Percentiles rank a stretch among this genome's conserved stretches.
Evolutionary conservation across 2,888 invertebrate species (phyloP).

Genomic region (Drosophila aldrichi): DNA sequence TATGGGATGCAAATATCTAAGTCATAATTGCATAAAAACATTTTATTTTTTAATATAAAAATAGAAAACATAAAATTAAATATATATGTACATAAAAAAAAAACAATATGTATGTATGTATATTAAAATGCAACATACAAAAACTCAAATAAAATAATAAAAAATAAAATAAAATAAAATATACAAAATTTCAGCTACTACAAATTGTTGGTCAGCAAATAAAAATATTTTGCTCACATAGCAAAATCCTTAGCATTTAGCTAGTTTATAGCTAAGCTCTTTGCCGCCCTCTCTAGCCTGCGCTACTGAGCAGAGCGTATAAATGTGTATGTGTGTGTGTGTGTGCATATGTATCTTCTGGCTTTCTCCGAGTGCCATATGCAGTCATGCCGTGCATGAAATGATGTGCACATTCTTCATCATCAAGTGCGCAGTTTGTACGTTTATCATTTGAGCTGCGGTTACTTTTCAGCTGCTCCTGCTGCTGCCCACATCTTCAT

Average conservation of each 20-base stretch:
- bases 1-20: no score
- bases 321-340: neutral
- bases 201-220: no score
- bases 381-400: slow-evolving; percentile 45
- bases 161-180: no score
- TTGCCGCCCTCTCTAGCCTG: neutral
- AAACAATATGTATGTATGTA: no score
- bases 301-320: slow-evolving; percentile 1
- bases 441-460: slow-evolving; percentile 63
- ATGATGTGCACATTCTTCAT: slow-evolving; percentile 67
- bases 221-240: neutral
- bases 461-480: slow-evolving; percentile 42
- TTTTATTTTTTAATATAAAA: no score
- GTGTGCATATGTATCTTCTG: slow-evolving; percentile 7
- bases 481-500: slow-evolving; percentile 17
- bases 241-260: neutral
- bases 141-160: no score
- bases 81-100: no score
- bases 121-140: no score
- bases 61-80: no score
- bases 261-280: neutral
- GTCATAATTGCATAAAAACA: no score
- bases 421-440: slow-evolving; percentile 57
- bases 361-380: slow-evolving; percentile 26
- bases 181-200: no score